Conservation (phyloP, 2,888 invertebrate genomes). For the Platycheirus rosarum region DNA sequence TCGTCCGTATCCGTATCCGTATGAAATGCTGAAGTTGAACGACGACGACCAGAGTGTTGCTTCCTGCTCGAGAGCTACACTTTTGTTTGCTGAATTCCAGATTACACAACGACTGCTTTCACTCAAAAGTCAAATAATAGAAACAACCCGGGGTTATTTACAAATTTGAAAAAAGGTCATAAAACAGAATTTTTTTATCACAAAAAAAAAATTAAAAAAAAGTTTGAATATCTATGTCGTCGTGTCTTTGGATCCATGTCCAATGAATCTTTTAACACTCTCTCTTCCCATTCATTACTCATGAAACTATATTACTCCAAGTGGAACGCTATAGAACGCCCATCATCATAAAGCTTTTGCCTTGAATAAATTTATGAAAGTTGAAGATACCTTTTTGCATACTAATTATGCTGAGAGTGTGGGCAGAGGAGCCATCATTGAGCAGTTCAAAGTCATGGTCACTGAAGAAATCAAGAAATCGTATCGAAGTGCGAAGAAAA, state of each 20-base stretch:
- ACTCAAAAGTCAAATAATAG: slow-evolving; percentile 57
- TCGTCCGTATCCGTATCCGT: slow-evolving; percentile 12
- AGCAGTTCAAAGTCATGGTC: slow-evolving; percentile 67
- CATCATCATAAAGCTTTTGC: slow-evolving; percentile 13
- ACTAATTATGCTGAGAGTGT: slow-evolving; percentile 46
- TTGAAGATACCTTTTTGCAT: slow-evolving; percentile 50
- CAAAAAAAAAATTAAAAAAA: slow-evolving; percentile 21
- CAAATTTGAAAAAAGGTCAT: slow-evolving; percentile 5
- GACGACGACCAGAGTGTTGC: slow-evolving; percentile 25
- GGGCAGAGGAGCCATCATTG: slow-evolving; percentile 8
- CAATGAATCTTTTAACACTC: slow-evolving; percentile 61
- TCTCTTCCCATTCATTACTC: slow-evolving; percentile 34
- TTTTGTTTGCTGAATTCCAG: slow-evolving; percentile 54
- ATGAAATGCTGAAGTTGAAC: slow-evolving; percentile 17
- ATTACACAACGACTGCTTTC: slow-evolving; percentile 70
- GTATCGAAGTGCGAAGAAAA: slow-evolving; percentile 7
- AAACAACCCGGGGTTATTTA: slow-evolving; percentile 48
- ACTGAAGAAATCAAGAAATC: slow-evolving; percentile 47
- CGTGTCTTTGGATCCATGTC: slow-evolving; percentile 2
- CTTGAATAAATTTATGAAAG: slow-evolving; percentile 54
- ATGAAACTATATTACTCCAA: slow-evolving; percentile 22
- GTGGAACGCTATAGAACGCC: slow-evolving; percentile 61
- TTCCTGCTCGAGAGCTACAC: slow-evolving; percentile 60
- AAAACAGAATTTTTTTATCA: not conserved
- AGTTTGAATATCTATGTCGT: slow-evolving; percentile 55